Percentiles rank a stretch among this genome's conserved stretches.
phyloP scores from a whole-genome alignment of 1,140 invertebrate species.

The Drosophila sechellia region DNA sequence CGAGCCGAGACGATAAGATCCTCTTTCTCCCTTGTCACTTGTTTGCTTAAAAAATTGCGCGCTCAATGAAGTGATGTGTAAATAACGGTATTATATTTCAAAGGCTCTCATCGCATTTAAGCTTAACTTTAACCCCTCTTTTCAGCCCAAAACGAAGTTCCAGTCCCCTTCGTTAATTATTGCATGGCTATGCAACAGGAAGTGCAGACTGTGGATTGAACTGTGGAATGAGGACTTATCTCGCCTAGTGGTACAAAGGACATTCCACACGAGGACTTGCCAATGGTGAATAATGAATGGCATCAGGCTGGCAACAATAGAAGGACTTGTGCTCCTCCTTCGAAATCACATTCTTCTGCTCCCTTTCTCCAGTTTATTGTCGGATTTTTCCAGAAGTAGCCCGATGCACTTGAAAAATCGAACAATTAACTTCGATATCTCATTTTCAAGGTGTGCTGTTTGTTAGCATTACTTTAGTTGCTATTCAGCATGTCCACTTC shows the following conservation, averaged over 20 bases:
- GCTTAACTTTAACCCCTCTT: slow-evolving; percentile 4
- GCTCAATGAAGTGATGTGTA: slow-evolving; percentile 67
- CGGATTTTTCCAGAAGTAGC: slow-evolving; percentile 13
- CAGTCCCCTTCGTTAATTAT: slow-evolving; percentile 54
- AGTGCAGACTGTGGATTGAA: slow-evolving; percentile 2
- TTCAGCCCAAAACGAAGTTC: background rate
- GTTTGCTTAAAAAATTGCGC: slow-evolving; percentile 51
- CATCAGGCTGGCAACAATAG: slow-evolving; percentile 38
- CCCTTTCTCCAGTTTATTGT: slow-evolving; percentile 8
- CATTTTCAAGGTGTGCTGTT: too few relatives aligned
- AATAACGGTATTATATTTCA: slow-evolving; percentile 58
- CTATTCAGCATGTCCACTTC: too few relatives aligned
- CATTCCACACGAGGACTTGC: slow-evolving; percentile 48
- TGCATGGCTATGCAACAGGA: slow-evolving; percentile 47
- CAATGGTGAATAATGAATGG: slow-evolving; percentile 53
- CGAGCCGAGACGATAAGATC: slow-evolving; percentile 46
- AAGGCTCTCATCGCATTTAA: slow-evolving; percentile 17
- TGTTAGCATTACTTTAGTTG: too few relatives aligned
- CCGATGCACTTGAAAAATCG: slow-evolving; percentile 4
- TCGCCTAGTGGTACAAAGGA: slow-evolving; percentile 35
- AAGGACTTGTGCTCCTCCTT: background rate
- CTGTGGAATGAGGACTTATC: slow-evolving; percentile 1
- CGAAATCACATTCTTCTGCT: slow-evolving; percentile 10
- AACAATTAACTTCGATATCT: background rate
- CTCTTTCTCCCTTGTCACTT: slow-evolving; percentile 9